Base-by-base conservation (phyloP, 2,113 vertebrate genomes). In the Pelobates fuscus region DNA sequence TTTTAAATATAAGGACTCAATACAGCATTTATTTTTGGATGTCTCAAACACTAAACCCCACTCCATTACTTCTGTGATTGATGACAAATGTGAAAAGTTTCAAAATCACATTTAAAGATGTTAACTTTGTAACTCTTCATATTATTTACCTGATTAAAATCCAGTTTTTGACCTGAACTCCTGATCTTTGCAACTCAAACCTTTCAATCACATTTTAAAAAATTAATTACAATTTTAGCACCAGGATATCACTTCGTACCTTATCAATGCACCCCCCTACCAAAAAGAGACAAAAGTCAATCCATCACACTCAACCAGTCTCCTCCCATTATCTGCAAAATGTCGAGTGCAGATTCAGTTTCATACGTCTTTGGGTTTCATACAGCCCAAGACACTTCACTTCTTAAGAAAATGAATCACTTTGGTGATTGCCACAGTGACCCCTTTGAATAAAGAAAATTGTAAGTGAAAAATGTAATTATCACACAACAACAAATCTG, bases 201-300 rank as follows among this genome's bases (percentile, higher is more conserved):
- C 90, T 93, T 92, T 97, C 94, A 91, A 96, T 98, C 94, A 96
- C 85, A 78, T 85, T 82, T 91, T 91, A 83, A 81, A 89, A 94
- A 96, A 96, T 94, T 96, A 95, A 97, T 97, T 96, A 94, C 85
- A 95, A 95, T 93, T 95, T 94, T 93, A 90, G 88, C 85, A 88
- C 86, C 87, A 91, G 84, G 86, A 71, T 89, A 91, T 92, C 88
- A 77, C 88, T 86, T 92, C 89, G 89, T 83, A 86, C 88, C 85
- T 81, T 85, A 90, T 92, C 86, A 82, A 77, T 57, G 14, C 76
- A 37, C 41, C 59, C 65, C 64, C 73, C 71, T 77, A 55, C 65
- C 55, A 61, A 77, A 86, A 80, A 81, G 78, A 80, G 81, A 84
- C 78, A 79, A 78, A 87, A 88, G 91, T 91, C 90, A 91, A 92